Evolutionary conservation across 2,888 invertebrate species (phyloP).

Genomic region (Gisinianus flammeolus): DNA sequence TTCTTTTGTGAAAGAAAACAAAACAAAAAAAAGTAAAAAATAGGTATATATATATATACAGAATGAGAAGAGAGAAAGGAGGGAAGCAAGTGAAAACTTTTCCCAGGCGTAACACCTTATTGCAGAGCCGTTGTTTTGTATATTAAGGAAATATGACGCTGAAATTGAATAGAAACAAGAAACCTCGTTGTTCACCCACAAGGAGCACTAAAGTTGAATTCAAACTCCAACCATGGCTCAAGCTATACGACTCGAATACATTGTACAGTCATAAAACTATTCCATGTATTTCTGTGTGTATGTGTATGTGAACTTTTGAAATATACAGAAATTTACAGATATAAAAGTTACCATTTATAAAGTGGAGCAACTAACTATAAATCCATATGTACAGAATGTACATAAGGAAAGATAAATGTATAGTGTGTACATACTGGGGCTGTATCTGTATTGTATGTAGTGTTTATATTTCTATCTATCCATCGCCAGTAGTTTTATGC

Average conservation of each 20-base stretch:
- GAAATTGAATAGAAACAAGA: constrained; percentile 12
- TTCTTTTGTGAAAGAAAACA: constrained; percentile 1
- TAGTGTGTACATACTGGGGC: neutral
- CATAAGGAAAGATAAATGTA: neutral
- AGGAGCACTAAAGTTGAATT: constrained; percentile 9
- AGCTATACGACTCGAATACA: neutral
- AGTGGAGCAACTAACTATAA: neutral
- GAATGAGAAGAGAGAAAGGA: neutral
- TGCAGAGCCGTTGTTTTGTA: neutral
- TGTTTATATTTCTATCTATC: neutral
- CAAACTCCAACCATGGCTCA: neutral
- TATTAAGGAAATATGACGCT: constrained; percentile 17
- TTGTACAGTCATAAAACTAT: neutral
- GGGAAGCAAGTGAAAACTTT: neutral
- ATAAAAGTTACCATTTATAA: neutral
- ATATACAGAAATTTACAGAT: neutral
- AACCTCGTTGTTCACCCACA: constrained; percentile 6
- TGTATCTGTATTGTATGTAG: neutral
- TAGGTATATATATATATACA: too few relatives aligned
- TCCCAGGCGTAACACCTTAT: neutral
- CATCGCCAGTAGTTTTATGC: neutral
- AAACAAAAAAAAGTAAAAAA: neutral
- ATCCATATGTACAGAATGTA: neutral
- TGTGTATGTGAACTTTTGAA: neutral
- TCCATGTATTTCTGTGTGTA: neutral